phyloP scores from a whole-genome alignment of 92 coral and sea anemone genomes.

The Siderastrea siderea region DNA sequence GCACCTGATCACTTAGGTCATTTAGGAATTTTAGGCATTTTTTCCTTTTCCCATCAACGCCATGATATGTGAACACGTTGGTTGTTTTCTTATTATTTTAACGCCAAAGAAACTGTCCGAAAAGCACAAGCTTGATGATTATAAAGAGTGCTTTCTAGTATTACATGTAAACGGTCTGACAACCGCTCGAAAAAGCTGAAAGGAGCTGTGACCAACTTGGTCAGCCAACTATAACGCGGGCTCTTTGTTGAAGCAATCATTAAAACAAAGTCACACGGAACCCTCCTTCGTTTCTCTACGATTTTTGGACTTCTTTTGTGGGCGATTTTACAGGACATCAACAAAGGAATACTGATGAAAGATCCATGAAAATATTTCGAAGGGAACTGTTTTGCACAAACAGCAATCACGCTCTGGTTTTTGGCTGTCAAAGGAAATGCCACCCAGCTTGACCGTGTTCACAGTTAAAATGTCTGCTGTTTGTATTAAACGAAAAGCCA shows the following conservation, averaged over 20 bases:
- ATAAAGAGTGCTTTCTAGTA: no score
- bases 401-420: not conserved
- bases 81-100: no score
- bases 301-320: not conserved
- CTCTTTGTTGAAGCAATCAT: not conserved
- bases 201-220: not conserved
- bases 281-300: not conserved
- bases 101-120: no score
- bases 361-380: not conserved
- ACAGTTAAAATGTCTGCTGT: not conserved
- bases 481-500: no score
- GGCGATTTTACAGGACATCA: not conserved
- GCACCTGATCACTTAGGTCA: no score
- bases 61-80: no score
- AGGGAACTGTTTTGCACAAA: not conserved
- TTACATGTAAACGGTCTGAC: no score
- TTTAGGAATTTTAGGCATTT: no score
- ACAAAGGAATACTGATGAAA: not conserved
- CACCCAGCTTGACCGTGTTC: not conserved
- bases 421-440: not conserved
- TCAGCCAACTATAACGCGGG: conserved; percentile 9
- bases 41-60: no score
- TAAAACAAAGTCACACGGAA: not conserved
- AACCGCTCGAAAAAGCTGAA: no score
- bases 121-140: no score